A percentile compares a stretch with the other conserved stretches of the same genome.
phyloP scores from a whole-genome alignment of 2,888 invertebrate species.

The Neoitamus cyanurus region DNA sequence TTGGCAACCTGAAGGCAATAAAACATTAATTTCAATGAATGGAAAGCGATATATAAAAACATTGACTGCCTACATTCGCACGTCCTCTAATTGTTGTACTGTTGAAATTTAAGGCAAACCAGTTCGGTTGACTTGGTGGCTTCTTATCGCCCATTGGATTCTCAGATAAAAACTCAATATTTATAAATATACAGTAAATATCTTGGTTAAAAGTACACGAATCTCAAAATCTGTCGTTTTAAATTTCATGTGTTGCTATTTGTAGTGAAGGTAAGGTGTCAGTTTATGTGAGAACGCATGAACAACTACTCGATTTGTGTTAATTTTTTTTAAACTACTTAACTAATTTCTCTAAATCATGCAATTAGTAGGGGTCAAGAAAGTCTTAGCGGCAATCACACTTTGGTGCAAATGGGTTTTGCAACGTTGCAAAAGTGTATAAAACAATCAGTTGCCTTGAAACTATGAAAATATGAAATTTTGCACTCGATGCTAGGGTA shows the following conservation, averaged over 20 bases:
- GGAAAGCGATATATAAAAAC: not conserved
- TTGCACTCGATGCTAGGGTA: no score
- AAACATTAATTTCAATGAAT: not conserved
- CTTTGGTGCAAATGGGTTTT: no score
- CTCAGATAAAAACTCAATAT: not conserved
- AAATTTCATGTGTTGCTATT: not conserved
- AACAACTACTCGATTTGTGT: no score
- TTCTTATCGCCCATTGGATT: not conserved
- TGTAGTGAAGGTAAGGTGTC: no score
- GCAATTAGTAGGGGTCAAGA: no score
- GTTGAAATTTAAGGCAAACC: not conserved
- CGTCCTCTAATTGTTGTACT: not conserved
- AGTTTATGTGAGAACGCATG: no score
- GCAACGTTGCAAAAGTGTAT: no score
- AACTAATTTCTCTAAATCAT: no score
- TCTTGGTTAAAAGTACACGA: not conserved
- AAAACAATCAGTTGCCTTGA: no score
- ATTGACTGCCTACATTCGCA: not conserved
- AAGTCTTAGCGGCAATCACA: no score
- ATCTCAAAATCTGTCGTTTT: not conserved
- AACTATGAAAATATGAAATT: no score
- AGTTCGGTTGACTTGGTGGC: not conserved
- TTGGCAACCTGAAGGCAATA: slow-evolving; percentile 21
- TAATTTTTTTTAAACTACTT: no score
- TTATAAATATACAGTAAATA: not conserved